Evolutionary conservation across 2,888 invertebrate species (phyloP), one percentile per base, ranked within the genome.

Genomic region (Orthosia cruda): DNA sequence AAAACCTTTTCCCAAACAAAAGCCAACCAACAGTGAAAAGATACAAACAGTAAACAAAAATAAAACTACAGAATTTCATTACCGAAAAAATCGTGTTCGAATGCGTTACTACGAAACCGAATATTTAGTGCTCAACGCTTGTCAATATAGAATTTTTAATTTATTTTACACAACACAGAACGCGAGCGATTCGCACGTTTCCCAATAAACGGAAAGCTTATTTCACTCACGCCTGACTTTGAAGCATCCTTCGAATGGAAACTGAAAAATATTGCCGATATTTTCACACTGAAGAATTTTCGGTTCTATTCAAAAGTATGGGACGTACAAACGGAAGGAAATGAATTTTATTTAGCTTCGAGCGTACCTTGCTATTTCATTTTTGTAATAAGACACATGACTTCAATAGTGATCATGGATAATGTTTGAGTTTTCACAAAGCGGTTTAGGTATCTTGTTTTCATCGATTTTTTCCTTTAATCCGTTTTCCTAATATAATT

Each of bases 261-360:
- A 94, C 92, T 93, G 92, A 90, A 93, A 94, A 93, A 94, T 93
- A 92, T 94, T 93, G 92, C 89, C 91, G 91, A 93, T 93, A 94
- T 93, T 93, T 92, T 91, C 83, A 77, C 81, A 87, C 84, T 83
- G 87, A 91, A 89, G 91, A 93, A 93, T 93, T 92, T 92, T 91
- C 88, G 87, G 88, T 91, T 89, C 90, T 90, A 91, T 92, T 92
- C 91, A 93, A 90, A 91, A 91, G 91, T 90, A 90, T 90, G 85
- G 76, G 84, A 87, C 71, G 66, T 66, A 87, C 79, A 87, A 89
- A 89, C 80, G 84, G 69, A 75, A 88, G 88, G 88, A 90, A 91
- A 91, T 89, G 83, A 91, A 89, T 90, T 91, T 89, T 86, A 87
- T 90, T 88, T 89, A 83, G 79, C 82, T 81, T 71, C 57, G 57